Evolutionary conservation across 2,888 invertebrate genomes (phyloP), one percentile per base, ranked within the genome.

Genomic region (Sclerodermus sp.): DNA sequence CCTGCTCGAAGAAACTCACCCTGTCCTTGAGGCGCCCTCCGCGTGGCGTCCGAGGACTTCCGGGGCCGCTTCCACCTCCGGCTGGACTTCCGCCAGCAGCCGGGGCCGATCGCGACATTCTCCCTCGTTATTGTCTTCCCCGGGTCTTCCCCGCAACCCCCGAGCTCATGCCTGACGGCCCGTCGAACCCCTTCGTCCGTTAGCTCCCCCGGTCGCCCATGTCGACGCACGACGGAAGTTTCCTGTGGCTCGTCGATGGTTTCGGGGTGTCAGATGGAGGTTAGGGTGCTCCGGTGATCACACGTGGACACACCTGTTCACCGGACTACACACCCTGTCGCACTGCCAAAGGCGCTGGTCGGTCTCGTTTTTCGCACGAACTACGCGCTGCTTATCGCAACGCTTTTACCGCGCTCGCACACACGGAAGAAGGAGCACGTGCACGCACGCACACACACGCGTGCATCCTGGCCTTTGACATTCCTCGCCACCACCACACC

Each of bases 1-100:
- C 85, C 80, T 87, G 87, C 77, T 91, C 91, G 79, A 89, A 91
- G 76, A 90, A 89, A 63, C 83, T 85, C 64, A 91, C 90, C 66
- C 89, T 85, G 70, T 90, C 87, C 57, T 85, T 84, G 54, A 91
- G 83, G 64, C 86, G 80, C 29, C 65, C 70, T 51, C 74, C 74
- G 60, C 78, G 72, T 64, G 80, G 74, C 57, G 73, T 77, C 42
- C 70, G 60, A 14, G 77, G 76, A 34, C 72, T 68, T 49, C 71
- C 71, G 57, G 23, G 23, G n/a, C n/a, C n/a, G n/a, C n/a, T n/a
- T 23, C 63, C 58, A 39, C 63, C 50, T 40, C 51, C 52, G 32
- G 49, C 58, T 55, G 60, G 46, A 57, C 55, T 47, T 37, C 58
- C 57, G 49, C 23, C 23, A 23, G 8, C 23, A 47, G 60, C 57